Base-by-base conservation (phyloP, 2,113 vertebrate genomes). In the Halcyon malimbica region DNA sequence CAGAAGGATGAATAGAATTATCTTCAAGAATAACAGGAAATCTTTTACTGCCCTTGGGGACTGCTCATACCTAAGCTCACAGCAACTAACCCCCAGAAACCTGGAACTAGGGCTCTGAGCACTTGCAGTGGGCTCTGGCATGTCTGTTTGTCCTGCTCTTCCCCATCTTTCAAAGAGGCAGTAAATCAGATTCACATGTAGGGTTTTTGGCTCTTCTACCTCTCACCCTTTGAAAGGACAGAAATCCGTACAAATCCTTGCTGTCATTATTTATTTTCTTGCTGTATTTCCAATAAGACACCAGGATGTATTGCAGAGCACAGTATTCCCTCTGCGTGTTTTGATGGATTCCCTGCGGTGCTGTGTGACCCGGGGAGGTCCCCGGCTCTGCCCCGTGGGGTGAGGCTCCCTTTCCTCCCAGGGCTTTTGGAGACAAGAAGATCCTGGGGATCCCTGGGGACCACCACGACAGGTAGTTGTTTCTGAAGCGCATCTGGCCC, bases 11-110 rank as follows among this genome's bases (percentile, higher is more conserved):
- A 94, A 92, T 81, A 53, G 85, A 92, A 71, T 77, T 94, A 44
- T 71, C 71, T 84, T 81, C 51, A 71, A 90, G 87, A 92, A 86
- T 81, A 93, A 71, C 71, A 93, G 85, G 92, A 96, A 89, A 62
- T 92, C 56, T 88, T 96, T 92, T 67, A 70, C 13, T 93, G 79
- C 46, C 54, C 31, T 26, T 83, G 50, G 67, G 51, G 70, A 85
- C 41, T 59, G 62, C 88, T 73, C 65, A 46, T 80, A 94, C 89
- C 91, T 89, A 42, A 31, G 7, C 59, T 48, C 83, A 84, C 53
- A 73, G 37, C 56, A 76, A 18, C 42, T 77, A 56, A 86, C 41
- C 44, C 65, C 44, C 16, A 8, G 50, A 81, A 50, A 21, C 48
- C 56, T 95, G 73, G 75, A 70, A 53, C 24, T 31, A 16, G 21